Evolutionary conservation across 2,113 vertebrate species (phyloP).

Genomic region (Peromyscus leucopus): DNA sequence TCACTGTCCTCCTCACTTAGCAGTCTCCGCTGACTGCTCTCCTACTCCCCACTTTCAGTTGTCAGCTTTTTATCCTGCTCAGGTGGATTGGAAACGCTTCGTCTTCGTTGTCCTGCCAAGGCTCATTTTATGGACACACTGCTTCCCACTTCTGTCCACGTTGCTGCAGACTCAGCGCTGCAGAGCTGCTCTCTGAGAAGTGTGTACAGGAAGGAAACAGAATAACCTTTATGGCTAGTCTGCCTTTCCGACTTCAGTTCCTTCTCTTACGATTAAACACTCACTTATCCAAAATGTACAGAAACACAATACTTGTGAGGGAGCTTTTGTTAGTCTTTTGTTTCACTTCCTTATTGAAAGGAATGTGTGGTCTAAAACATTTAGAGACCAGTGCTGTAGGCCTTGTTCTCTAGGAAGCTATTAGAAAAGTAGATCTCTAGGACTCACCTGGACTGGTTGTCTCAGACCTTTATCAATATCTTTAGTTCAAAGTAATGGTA

Average conservation of each 20-base stretch:
- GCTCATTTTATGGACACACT: not conserved
- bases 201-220: not conserved
- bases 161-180: not conserved
- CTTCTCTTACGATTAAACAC: conserved; percentile 23
- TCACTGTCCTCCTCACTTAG: not conserved
- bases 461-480: not conserved
- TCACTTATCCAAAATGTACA: not conserved
- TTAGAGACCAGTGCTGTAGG: not conserved
- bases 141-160: not conserved
- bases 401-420: not conserved
- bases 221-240: not conserved
- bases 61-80: not conserved
- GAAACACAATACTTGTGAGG: not conserved
- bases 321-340: not conserved
- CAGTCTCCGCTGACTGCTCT: not conserved
- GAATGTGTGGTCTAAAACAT: not conserved
- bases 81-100: not conserved
- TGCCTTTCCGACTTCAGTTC: not conserved
- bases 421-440: not conserved
- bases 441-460: not conserved
- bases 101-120: not conserved
- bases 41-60: not conserved
- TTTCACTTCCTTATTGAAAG: not conserved
- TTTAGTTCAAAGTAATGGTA: not conserved
- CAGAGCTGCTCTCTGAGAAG: not conserved